Percentiles rank a stretch among this genome's conserved stretches.
phyloP scores from a whole-genome alignment of 2,888 invertebrate species.

The Scaeva pyrastri region DNA sequence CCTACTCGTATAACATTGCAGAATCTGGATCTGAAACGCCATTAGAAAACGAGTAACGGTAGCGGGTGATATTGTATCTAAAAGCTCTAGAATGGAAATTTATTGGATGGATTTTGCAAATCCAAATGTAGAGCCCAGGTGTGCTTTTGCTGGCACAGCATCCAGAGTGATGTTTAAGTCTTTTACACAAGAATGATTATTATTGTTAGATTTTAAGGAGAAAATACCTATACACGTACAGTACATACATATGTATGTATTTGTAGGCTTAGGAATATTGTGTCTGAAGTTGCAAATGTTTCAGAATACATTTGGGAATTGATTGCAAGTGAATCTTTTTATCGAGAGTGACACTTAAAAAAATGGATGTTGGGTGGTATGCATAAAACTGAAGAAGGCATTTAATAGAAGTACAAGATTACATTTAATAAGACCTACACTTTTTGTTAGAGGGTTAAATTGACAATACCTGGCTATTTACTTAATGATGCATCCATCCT shows the following conservation, averaged over 20 bases:
- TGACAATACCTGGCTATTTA: too few species aligned
- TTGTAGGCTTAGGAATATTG: neutral
- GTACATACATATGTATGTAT: too few species aligned
- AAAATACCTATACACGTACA: neutral
- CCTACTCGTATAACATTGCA: too few species aligned
- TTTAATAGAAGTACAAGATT: too few species aligned
- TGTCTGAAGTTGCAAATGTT: slow-evolving; percentile 16
- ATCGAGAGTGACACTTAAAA: slow-evolving; percentile 42
- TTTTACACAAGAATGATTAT: slow-evolving; percentile 50
- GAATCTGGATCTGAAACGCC: slow-evolving; percentile 26
- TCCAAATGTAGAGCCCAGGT: slow-evolving; percentile 68
- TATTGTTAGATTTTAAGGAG: slow-evolving; percentile 1
- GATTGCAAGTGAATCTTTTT: slow-evolving; percentile 35
- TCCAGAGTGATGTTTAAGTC: slow-evolving; percentile 45
- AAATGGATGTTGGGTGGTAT: slow-evolving; percentile 47
- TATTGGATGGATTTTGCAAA: slow-evolving; percentile 71
- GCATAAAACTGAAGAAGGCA: too few species aligned
- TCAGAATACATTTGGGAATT: slow-evolving; percentile 46
- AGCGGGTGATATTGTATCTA: slow-evolving; percentile 45
- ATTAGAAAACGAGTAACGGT: slow-evolving; percentile 32
- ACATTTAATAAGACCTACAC: too few species aligned
- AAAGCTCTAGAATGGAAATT: slow-evolving; percentile 70
- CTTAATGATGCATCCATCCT: too few species aligned
- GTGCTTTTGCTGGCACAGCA: slow-evolving; percentile 44
- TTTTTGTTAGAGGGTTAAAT: too few species aligned